Percentiles rank a stretch among this genome's conserved stretches.
Evolutionary conservation across 2,797 vertebrate species (phyloP).

Genomic region (Champsocephalus gunnari): DNA sequence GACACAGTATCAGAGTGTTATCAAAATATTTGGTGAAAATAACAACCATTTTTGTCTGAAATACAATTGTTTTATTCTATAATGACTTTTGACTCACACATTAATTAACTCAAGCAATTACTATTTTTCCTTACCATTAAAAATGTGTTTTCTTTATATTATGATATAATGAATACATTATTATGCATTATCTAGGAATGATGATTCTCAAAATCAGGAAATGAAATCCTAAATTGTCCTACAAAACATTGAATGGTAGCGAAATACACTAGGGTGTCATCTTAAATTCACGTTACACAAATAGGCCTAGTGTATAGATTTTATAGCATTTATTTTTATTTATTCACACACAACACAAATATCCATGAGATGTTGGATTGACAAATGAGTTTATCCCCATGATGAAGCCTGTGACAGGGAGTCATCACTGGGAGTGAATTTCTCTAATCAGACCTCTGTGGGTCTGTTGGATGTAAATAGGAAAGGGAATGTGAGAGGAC

Average conservation of each 20-base stretch:
- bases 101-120: too few relatives aligned
- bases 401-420: not conserved
- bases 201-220: not conserved
- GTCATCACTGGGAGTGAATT: not conserved
- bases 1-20: too few relatives aligned
- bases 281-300: not conserved
- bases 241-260: not conserved
- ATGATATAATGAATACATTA: too few relatives aligned
- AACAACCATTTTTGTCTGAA: too few relatives aligned
- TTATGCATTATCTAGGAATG: not conserved
- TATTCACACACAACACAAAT: not conserved
- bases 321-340: not conserved
- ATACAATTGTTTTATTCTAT: too few relatives aligned
- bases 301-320: not conserved
- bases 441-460: not conserved
- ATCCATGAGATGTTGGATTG: not conserved
- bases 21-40: too few relatives aligned
- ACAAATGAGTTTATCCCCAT: not conserved
- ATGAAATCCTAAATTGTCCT: not conserved
- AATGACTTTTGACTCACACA: too few relatives aligned
- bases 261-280: not conserved
- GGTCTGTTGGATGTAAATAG: not conserved
- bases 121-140: too few relatives aligned
- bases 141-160: too few relatives aligned
- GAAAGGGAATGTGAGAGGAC: conserved; percentile 12